phyloP scores from a whole-genome alignment of 2,113 vertebrate genomes.

The Oncorhynchus masou region DNA sequence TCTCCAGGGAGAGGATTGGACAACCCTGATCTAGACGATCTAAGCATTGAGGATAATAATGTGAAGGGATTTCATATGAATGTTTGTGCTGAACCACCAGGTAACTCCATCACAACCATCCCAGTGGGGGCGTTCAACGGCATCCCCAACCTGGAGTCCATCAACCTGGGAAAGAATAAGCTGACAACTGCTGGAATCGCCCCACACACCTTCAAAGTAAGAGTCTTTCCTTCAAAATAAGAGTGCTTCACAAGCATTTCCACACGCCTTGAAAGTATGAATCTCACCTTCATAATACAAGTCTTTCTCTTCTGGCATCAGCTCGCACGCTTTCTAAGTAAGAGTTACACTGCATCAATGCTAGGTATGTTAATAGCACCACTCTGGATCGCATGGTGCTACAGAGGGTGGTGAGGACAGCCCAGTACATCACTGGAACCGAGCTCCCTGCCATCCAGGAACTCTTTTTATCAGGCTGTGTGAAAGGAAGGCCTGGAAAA shows the following conservation, averaged over 20 bases:
- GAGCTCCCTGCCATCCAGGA: too few relatives aligned
- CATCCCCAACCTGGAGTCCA: slow-evolving; percentile 90
- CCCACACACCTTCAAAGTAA: slow-evolving; percentile 85
- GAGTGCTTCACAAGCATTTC: slow-evolving; percentile 64
- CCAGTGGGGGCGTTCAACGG: slow-evolving; percentile 90
- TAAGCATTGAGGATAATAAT: neutral
- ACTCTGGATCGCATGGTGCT: too few relatives aligned
- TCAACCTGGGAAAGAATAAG: slow-evolving; percentile 91
- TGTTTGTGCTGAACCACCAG: slow-evolving; percentile 1
- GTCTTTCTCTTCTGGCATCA: too few relatives aligned
- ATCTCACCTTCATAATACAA: neutral
- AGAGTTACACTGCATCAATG: too few relatives aligned
- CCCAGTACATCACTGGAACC: too few relatives aligned
- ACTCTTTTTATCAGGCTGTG: too few relatives aligned
- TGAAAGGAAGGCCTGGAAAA: too few relatives aligned
- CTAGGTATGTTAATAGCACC: too few relatives aligned
- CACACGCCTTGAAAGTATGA: neutral
- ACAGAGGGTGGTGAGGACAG: too few relatives aligned
- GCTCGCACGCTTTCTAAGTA: too few relatives aligned
- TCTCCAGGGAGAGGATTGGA: neutral
- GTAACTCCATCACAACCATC: slow-evolving; percentile 77
- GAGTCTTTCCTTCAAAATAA: slow-evolving; percentile 74
- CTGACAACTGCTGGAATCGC: slow-evolving; percentile 80
- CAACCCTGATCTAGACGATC: neutral
- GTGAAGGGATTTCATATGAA: slow-evolving; percentile 2